Evolutionary conservation across 1,140 invertebrate species (phyloP), one percentile per base, ranked within the genome.

Genomic region (Temnothorax longispinosus): DNA sequence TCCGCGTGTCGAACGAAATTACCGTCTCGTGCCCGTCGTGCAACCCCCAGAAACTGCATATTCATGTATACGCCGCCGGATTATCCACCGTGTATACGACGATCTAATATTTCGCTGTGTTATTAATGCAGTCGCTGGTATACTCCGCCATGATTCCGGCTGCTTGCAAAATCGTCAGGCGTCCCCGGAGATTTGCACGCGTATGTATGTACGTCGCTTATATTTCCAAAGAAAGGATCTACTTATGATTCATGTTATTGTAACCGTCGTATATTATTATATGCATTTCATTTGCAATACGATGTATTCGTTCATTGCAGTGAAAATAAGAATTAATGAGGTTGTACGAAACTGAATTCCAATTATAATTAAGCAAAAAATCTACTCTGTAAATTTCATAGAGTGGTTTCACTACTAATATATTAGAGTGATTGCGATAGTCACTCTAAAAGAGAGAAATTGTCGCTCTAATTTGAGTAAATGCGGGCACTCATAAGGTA

Each of bases 1-100:
- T 74, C 56, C 72, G 58, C 69, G 60, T 74, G 88, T 88, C 74
- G 56, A 88, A 90, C 86, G 69, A 76, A 75, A 88, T 88, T 90
- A 72, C 86, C 65, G 80, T 75, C 64, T 69, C 41, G 47, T 50
- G 18, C 62, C 72, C 50, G 64, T 18, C 76, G 27, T 21, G 58
- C 35, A 35, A 15, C 80, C 27, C 18, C 13, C 32, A 11, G 21
- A 35, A 75, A n/a, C 58, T 90, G 88, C 89, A 90, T 90, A 88
- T 88, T 90, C 87, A 86, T 81, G 75, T 11, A 27, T 27, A 62
- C 77, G n/a, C n/a, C 41, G 35, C 11, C 15, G 62, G 71, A 75
- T 85, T 64, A 82, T 62, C 64, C 41, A 75, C 41, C 13, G 67
- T 86, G 76, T 87, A 64, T 77, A 58, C 44, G 38, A 71, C 82